phyloP scores from a whole-genome alignment of 2,797 vertebrate genomes.

The Ctenosaura bakeri region DNA sequence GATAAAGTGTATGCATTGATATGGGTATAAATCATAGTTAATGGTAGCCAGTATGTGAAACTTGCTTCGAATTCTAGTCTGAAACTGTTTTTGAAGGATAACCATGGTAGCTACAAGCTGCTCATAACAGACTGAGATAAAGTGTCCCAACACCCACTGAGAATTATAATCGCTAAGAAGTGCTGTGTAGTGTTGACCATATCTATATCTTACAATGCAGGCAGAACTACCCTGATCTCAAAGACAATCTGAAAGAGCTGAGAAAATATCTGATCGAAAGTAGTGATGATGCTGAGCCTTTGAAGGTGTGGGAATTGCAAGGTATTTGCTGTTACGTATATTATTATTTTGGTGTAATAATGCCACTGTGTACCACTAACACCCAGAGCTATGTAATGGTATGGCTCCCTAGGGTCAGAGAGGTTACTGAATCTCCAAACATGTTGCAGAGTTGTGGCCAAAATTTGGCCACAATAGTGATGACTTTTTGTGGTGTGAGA shows the following conservation, averaged over 20 bases:
- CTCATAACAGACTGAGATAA: neutral
- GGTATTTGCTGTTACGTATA: slow-evolving; percentile 76
- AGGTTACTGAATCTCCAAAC: too few relatives aligned
- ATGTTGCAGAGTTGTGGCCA: too few relatives aligned
- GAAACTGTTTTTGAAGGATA: neutral
- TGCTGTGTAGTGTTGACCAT: neutral
- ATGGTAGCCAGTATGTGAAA: neutral
- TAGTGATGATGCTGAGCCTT: slow-evolving; percentile 88
- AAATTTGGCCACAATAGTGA: too few relatives aligned
- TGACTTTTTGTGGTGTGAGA: too few relatives aligned
- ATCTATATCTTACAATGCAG: slow-evolving; percentile 75
- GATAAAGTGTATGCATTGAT: too few relatives aligned
- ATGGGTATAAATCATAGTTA: neutral
- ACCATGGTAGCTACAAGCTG: neutral
- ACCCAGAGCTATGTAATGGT: too few relatives aligned
- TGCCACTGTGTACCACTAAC: too few relatives aligned
- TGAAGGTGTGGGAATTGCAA: slow-evolving; percentile 98
- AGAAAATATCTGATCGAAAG: slow-evolving; percentile 93
- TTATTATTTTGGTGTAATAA: too few relatives aligned
- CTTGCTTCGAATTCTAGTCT: neutral
- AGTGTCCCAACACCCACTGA: neutral
- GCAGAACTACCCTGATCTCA: slow-evolving; percentile 88
- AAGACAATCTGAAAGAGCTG: slow-evolving; percentile 87
- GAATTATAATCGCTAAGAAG: neutral
- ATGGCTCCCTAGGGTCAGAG: too few relatives aligned